Base-by-base conservation (phyloP, 2,888 invertebrate genomes). In the Cybosia mesomella region DNA sequence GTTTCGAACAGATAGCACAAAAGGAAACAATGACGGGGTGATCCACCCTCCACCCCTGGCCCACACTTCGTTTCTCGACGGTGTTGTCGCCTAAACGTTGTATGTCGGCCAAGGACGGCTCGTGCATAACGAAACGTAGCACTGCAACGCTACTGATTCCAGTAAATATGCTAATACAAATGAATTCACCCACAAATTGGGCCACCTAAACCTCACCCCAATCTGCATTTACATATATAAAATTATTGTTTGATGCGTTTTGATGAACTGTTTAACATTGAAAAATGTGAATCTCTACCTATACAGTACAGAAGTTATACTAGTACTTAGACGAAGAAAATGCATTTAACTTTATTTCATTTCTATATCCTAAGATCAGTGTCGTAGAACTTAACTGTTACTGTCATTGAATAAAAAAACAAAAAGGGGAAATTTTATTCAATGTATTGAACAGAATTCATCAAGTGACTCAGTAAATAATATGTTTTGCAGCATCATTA, bases 81-180 rank as follows among this genome's bases (percentile, higher is more conserved):
- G 80, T 77, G 81, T 83, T 83, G 86, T 87, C 86, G 83, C 83
- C 89, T 90, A 89, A 90, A 91, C 89, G 89, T 89, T 91, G 89
- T 88, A 92, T 91, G 87, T 91, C 89, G 93, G 93, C 88, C 92
- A 92, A 93, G 93, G 92, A 83, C 91, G 82, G 73, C 79, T 73
- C 80, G 82, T 87, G 88, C 86, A 86, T 79, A 80, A 75, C 81
- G 75, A 72, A 82, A 81, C 74, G 68, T 74, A 79, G 79, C 78
- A 72, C 73, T 82, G 85, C 86, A 83, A 78, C 83, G 79, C 78
- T 77, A 78, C 75, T 76, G 62, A 77, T 77, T 78, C 77, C 68
- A 75, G 63, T 64, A 79, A 79, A 78, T 78, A 79, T 74, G 70
- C 69, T 79, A 76, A 77, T 80, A 70, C 81, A 82, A 86, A 84